Evolutionary conservation across 2,113 vertebrate species (phyloP).

Genomic region (Falco punctatus): DNA sequence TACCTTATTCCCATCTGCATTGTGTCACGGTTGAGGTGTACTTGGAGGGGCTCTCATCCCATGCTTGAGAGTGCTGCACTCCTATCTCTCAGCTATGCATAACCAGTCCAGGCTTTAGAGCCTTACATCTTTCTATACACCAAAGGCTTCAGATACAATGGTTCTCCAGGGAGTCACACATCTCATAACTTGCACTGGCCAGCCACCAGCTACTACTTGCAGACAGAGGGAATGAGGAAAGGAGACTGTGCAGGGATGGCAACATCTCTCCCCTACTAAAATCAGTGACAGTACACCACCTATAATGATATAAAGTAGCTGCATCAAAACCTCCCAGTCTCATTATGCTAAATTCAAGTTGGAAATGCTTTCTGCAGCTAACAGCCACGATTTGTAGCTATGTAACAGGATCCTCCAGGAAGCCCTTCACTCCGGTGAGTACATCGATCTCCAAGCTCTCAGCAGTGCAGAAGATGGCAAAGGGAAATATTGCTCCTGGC

Average conservation of each 20-base stretch:
- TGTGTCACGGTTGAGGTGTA: neutral
- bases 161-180: neutral
- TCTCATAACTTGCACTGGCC: neutral
- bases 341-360: neutral
- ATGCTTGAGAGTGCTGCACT: neutral
- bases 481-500: neutral
- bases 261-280: neutral
- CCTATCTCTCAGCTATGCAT: neutral
- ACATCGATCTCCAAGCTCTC: neutral
- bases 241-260: too few species aligned
- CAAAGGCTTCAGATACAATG: neutral
- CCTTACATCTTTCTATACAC: neutral
- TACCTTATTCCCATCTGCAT: too few species aligned
- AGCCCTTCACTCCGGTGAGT: neutral
- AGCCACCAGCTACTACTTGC: neutral
- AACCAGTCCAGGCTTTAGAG: neutral
- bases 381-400: neutral
- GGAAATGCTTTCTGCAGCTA: neutral
- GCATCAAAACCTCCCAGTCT: neutral
- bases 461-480: accelerated
- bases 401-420: neutral
- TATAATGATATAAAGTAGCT: neutral
- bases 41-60: neutral
- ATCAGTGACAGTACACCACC: accelerated
- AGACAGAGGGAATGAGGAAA: neutral